Percentiles rank a stretch among this genome's conserved stretches.
phyloP scores from a whole-genome alignment of 2,113 vertebrate genomes.

The Solea solea region DNA sequence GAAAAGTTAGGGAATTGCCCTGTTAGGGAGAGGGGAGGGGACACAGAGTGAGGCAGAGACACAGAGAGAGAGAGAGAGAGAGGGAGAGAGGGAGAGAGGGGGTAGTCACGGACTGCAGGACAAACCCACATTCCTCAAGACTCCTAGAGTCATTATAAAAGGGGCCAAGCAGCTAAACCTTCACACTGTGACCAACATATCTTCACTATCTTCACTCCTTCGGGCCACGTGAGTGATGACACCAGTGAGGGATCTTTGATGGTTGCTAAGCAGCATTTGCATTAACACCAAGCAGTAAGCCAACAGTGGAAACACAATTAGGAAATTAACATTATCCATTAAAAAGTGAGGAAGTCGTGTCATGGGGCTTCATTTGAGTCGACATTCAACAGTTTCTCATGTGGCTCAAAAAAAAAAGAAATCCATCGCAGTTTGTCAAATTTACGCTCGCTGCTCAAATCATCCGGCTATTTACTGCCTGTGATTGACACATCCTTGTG shows the following conservation, averaged over 20 bases:
- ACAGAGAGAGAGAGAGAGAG: conserved; percentile 68
- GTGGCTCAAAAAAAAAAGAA: background rate
- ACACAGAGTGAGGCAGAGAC: conserved; percentile 70
- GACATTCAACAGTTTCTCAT: no score
- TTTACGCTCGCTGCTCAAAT: conserved; percentile 45
- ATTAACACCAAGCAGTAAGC: conserved; percentile 23
- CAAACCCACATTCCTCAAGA: conserved; percentile 84
- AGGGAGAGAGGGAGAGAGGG: conserved; percentile 72
- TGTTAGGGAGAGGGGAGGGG: conserved; percentile 84
- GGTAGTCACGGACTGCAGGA: conserved; percentile 79
- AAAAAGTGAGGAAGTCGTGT: background rate
- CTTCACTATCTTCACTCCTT: conserved; percentile 54
- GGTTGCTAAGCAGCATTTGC: conserved; percentile 13
- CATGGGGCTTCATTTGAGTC: background rate
- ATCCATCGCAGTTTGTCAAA: conserved; percentile 25
- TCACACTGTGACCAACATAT: conserved; percentile 51
- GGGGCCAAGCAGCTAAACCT: conserved; percentile 61
- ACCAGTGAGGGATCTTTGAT: conserved; percentile 14
- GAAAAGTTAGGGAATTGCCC: conserved; percentile 86
- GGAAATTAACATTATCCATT: background rate
- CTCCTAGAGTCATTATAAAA: conserved; percentile 71
- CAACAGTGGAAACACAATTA: conserved; percentile 9
- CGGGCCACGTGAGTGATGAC: conserved; percentile 34
- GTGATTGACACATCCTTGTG: conserved; percentile 72
- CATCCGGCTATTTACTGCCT: conserved; percentile 51